Evolutionary conservation across 37 sponge, comb jelly and placozoan genomes (phyloP).

Genomic region (Oscarella lobularis): DNA sequence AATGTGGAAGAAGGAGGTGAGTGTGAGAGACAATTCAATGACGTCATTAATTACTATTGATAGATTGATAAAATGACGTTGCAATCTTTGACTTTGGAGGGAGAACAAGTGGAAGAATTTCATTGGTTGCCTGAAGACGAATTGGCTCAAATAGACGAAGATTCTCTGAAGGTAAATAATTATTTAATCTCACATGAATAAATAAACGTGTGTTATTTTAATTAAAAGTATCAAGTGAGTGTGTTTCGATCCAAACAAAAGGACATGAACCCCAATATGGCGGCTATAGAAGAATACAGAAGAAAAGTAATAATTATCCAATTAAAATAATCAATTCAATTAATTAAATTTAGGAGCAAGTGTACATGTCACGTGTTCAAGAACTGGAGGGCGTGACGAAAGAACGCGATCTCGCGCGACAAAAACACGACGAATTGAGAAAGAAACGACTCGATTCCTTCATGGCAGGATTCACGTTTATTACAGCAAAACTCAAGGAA

Average conservation of each 20-base stretch:
- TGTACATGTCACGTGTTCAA: conserved; percentile 41
- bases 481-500: conserved; percentile 94
- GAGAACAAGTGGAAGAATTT: conserved; percentile 22
- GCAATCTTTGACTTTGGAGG: not conserved
- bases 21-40: not conserved
- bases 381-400: conserved; percentile 73
- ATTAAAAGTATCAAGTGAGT: conserved; percentile 82
- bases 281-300: conserved; percentile 87
- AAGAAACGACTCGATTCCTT: conserved; percentile 83
- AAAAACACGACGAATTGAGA: conserved; percentile 64
- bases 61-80: not conserved
- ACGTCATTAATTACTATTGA: not conserved
- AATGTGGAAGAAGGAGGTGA: conserved; percentile 69
- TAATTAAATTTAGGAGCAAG: conserved; percentile 68
- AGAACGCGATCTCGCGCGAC: conserved; percentile 59
- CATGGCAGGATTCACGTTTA: conserved; percentile 88
- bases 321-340: not conserved
- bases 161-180: no score
- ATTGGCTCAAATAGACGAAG: conserved; percentile 45
- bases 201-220: no score
- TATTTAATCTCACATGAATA: no score
- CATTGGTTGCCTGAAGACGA: conserved; percentile 31
- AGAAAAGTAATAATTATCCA: conserved; percentile 47
- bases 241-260: conserved; percentile 66
- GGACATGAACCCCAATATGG: conserved; percentile 93